Evolutionary conservation across 2,797 vertebrate genomes (phyloP), one percentile per base, ranked within the genome.

Genomic region (Sebastes alutus): DNA sequence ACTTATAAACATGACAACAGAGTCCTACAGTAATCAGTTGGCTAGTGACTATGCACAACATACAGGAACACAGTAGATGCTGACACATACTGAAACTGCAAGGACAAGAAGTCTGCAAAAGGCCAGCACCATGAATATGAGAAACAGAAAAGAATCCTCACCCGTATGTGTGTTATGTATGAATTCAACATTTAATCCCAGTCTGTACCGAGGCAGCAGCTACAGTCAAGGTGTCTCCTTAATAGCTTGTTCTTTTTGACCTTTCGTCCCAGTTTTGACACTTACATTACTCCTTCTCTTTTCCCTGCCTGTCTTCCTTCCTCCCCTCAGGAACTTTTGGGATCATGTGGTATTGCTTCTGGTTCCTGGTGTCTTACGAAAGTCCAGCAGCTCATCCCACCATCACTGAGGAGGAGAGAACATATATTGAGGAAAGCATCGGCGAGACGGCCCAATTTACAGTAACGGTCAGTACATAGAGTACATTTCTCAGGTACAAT

Each of bases 361-460:
- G 98, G 98, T 88, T 98, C 82, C 88, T 98, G 80, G 97, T 99
- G 80, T 98, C 97, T 1, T 99, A 97, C 0, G 96, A 98, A 90
- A 98, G 97, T 85, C 98, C 97, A 0, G 97, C 97, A 2, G 91
- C 95, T 72, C 97, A 98, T 83, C 98, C 97, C 55, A 98, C 97
- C 87, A 98, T 98, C 93, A 95, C 96, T 0, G 94, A 96, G 0
- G 97, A 98, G 87, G 98, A 98, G 89, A 94, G 95, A 38, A 96
- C 89, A 7, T 99, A 98, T 85, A 99, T 99, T 0, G 97, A 99
- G 84, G 97, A 99, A 22, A 97, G 96, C 92, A 99, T 99, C 0
- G 98, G 98, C 7, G 95, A 96, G 62, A 92, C 96, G 0, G 84
- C 93, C 3, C 90, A 94, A 46, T 92, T 96, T 20, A 38, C 97